Evolutionary conservation across 1,140 invertebrate species (phyloP).

Genomic region (Drosophila elegans): DNA sequence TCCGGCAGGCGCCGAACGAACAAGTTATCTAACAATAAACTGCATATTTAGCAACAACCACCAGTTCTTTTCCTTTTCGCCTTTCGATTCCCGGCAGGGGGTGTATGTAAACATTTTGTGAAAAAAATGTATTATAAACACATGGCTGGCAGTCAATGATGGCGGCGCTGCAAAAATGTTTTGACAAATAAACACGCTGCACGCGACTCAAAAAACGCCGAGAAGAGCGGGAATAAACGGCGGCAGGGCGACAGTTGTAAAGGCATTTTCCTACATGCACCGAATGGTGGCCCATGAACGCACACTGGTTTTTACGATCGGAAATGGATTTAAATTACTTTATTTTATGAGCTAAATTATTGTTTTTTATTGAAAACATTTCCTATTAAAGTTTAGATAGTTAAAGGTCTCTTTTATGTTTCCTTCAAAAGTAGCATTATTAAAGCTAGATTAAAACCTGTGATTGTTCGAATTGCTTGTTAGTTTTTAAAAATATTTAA

Average conservation of each 20-base stretch:
- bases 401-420: background rate
- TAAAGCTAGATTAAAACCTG: no score
- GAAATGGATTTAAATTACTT: background rate
- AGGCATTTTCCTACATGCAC: background rate
- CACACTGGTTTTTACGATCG: background rate
- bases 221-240: conserved; percentile 1
- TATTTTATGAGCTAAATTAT: background rate
- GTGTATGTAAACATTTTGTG: conserved; percentile 70
- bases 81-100: background rate
- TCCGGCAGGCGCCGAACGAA: conserved; percentile 60
- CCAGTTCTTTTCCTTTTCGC: conserved; percentile 20
- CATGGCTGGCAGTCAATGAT: conserved; percentile 55
- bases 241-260: conserved; percentile 2
- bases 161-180: conserved; percentile 66
- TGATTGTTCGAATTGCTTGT: no score
- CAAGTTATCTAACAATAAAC: conserved; percentile 68
- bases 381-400: background rate
- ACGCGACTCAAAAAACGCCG: conserved; percentile 60
- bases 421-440: no score
- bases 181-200: conserved; percentile 80
- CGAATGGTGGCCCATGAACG: background rate
- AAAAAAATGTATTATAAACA: conserved; percentile 76
- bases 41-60: conserved; percentile 65
- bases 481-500: no score
- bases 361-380: background rate